Percentiles rank a stretch among this genome's conserved stretches.
Conservation (phyloP, 2,797 vertebrate species). For the Enteromius argenteus region DNA sequence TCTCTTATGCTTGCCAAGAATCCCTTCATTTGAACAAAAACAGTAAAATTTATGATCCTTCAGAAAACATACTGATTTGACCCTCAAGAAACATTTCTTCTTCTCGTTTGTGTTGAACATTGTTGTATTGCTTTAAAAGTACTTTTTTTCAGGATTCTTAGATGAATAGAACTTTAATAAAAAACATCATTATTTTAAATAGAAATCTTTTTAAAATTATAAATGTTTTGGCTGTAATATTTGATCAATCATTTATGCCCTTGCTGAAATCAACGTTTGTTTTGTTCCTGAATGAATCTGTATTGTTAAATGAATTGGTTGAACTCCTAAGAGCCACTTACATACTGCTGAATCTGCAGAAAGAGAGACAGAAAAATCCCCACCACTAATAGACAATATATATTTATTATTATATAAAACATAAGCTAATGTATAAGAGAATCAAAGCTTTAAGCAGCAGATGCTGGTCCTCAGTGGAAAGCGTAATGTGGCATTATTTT, state of each 20-base stretch:
- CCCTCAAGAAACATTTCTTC: not conserved
- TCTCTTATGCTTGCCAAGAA: not conserved
- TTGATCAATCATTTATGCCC: not conserved
- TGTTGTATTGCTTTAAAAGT: not conserved
- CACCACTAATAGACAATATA: not conserved
- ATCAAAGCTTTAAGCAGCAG: conserved; percentile 55
- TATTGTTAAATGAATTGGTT: not conserved
- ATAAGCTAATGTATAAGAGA: conserved; percentile 26
- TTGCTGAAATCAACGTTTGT: not conserved
- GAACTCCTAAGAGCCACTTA: not conserved
- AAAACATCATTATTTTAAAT: not conserved
- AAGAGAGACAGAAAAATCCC: not conserved
- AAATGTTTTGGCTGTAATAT: not conserved
- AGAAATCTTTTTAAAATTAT: not conserved
- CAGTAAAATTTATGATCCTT: not conserved
- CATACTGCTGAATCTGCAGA: not conserved
- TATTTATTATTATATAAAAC: not conserved
- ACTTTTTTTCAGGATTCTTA: not conserved
- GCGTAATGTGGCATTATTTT: conserved; percentile 71
- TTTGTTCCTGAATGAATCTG: not conserved
- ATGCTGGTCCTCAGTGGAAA: conserved; percentile 62
- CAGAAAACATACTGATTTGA: not conserved
- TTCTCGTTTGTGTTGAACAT: not conserved
- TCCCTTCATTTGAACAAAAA: conserved; percentile 1
- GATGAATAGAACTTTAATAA: not conserved